Conservation (phyloP, 2,888 invertebrate species). For the Agrotis ipsilon region DNA sequence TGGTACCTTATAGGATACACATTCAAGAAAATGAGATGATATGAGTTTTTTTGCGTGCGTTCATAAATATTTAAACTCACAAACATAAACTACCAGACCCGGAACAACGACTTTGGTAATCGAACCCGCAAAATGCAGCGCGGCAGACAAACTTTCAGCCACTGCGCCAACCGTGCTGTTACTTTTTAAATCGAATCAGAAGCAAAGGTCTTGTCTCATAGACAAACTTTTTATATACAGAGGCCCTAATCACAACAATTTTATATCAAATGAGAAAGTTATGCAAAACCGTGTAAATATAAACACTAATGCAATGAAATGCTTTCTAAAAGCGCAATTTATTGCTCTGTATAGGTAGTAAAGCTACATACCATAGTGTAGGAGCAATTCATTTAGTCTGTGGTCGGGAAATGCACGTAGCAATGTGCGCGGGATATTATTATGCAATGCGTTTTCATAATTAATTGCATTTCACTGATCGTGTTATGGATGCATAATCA, state of each 20-base stretch:
- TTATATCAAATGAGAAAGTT: neutral
- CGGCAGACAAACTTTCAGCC: too few species aligned
- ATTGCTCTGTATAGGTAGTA: constrained; percentile 59
- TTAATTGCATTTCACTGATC: constrained; percentile 74
- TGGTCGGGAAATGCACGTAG: constrained; percentile 72
- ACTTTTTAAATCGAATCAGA: too few species aligned
- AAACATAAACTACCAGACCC: too few species aligned
- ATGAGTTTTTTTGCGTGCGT: too few species aligned
- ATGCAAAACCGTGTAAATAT: constrained; percentile 6
- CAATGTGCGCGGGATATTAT: constrained; percentile 43
- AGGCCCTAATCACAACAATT: neutral
- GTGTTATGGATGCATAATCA: constrained; percentile 42
- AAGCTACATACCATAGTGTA: constrained; percentile 66
- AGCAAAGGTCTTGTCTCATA: neutral
- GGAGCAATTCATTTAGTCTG: constrained; percentile 77
- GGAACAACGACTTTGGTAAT: too few species aligned
- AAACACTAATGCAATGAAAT: constrained; percentile 22
- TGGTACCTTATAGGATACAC: too few species aligned
- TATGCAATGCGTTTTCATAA: constrained; percentile 72
- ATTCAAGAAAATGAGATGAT: too few species aligned
- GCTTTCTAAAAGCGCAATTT: constrained; percentile 23
- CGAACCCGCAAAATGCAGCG: too few species aligned
- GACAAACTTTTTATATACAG: neutral
- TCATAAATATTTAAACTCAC: too few species aligned
- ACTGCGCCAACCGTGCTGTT: too few species aligned